Evolutionary conservation across 2,888 invertebrate species (phyloP).

Genomic region (Marasmarcha lunaedactyla): DNA sequence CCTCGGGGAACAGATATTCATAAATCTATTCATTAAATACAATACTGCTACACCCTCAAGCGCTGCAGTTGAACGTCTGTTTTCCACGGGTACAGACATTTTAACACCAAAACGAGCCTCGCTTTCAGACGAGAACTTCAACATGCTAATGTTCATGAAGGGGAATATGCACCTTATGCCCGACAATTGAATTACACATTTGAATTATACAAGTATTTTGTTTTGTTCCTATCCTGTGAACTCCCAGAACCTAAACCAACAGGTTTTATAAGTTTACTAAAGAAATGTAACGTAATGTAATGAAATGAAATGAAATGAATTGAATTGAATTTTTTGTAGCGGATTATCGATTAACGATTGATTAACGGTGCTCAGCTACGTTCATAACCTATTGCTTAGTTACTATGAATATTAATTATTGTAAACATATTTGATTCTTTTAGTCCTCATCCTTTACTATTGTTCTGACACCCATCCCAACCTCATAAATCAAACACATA

Average conservation of each 20-base stretch:
- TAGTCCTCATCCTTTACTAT: too few species aligned
- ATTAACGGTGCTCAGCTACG: constrained; percentile 1
- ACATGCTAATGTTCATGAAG: constrained; percentile 19
- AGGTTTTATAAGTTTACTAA: not conserved
- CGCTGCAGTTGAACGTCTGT: constrained; percentile 13
- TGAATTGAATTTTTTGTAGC: too few species aligned
- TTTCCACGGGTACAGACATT: constrained; percentile 16
- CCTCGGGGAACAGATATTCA: constrained; percentile 19
- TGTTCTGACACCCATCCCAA: too few species aligned
- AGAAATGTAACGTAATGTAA: too few species aligned
- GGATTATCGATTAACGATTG: not conserved
- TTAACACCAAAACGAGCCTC: constrained; percentile 16
- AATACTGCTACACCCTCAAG: constrained; percentile 16
- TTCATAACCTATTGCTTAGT: too few species aligned
- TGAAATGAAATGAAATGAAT: not conserved
- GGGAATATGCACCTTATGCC: constrained; percentile 18
- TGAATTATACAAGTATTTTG: constrained; percentile 4
- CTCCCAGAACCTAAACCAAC: too few species aligned
- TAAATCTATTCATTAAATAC: constrained; percentile 16
- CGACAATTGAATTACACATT: constrained; percentile 9
- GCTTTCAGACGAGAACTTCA: constrained; percentile 19
- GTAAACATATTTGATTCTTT: too few species aligned
- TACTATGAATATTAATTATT: too few species aligned
- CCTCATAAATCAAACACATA: too few species aligned
- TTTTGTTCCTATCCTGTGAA: not conserved